Conservation (phyloP, 2,888 invertebrate species). For the Mythimna pallens region DNA sequence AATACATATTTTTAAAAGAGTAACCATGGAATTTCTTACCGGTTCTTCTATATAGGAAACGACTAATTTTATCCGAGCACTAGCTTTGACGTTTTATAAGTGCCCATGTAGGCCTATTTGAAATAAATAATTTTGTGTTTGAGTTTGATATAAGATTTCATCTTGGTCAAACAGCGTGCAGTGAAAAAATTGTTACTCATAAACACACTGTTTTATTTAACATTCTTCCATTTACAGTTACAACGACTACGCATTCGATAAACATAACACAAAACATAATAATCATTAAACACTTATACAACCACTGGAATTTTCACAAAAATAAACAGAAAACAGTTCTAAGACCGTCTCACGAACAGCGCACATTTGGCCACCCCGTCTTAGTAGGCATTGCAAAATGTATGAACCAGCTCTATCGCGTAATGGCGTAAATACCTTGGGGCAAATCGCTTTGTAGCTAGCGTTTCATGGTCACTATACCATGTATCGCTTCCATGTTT, state of each 20-base stretch:
- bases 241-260: background rate
- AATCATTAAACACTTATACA: background rate
- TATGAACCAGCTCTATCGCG: constrained; percentile 74
- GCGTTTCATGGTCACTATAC: constrained; percentile 77
- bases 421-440: constrained; percentile 83
- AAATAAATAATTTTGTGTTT: too few relatives aligned
- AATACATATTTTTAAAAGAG: too few relatives aligned
- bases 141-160: too few relatives aligned
- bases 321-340: constrained; percentile 17
- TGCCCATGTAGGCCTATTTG: too few relatives aligned
- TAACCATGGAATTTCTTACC: too few relatives aligned
- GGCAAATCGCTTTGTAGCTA: constrained; percentile 77
- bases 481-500: constrained; percentile 53
- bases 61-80: too few relatives aligned
- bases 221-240: background rate
- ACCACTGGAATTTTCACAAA: constrained; percentile 1
- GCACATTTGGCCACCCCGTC: constrained; percentile 51
- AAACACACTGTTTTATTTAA: background rate
- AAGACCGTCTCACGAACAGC: constrained; percentile 34
- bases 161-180: too few relatives aligned
- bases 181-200: too few relatives aligned
- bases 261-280: background rate
- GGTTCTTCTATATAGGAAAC: too few relatives aligned
- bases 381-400: constrained; percentile 69
- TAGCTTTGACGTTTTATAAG: too few relatives aligned